phyloP scores from a whole-genome alignment of 2,888 invertebrate genomes.

The Leuctra nigra region DNA sequence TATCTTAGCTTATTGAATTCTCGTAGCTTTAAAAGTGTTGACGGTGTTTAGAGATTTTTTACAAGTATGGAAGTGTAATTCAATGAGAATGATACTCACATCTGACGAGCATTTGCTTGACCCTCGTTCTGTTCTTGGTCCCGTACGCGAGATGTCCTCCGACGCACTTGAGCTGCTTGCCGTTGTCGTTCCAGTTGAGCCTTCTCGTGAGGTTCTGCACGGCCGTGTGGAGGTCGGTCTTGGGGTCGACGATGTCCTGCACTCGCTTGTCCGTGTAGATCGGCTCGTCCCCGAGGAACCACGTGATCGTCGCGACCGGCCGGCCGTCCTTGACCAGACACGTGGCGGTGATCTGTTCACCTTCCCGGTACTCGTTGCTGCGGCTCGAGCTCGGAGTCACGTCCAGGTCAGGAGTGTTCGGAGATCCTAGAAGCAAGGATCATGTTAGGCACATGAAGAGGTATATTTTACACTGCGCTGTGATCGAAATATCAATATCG shows the following conservation, averaged over 20 bases:
- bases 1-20: too few relatives aligned
- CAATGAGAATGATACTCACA: too few relatives aligned
- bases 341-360: constrained; percentile 55
- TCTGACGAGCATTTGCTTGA: constrained; percentile 47
- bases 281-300: constrained; percentile 45
- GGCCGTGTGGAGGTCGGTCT: constrained; percentile 53
- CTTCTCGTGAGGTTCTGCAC: constrained; percentile 57
- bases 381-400: constrained; percentile 34
- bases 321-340: constrained; percentile 63
- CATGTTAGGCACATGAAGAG: too few relatives aligned
- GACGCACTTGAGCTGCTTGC: constrained; percentile 56
- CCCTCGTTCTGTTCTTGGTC: constrained; percentile 36
- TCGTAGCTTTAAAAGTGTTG: too few relatives aligned
- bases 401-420: constrained; percentile 43
- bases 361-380: constrained; percentile 48
- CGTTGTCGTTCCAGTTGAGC: constrained; percentile 58
- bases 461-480: too few relatives aligned
- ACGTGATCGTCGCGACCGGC: constrained; percentile 69
- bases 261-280: constrained; percentile 51
- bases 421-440: too few relatives aligned
- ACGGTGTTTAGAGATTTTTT: too few relatives aligned
- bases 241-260: constrained; percentile 40
- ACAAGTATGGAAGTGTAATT: too few relatives aligned
- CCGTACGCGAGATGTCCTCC: constrained; percentile 55
- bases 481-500: too few relatives aligned